Percentiles rank a stretch among this genome's conserved stretches.
phyloP scores from a whole-genome alignment of 2,113 vertebrate species.

The Numenius arquata region DNA sequence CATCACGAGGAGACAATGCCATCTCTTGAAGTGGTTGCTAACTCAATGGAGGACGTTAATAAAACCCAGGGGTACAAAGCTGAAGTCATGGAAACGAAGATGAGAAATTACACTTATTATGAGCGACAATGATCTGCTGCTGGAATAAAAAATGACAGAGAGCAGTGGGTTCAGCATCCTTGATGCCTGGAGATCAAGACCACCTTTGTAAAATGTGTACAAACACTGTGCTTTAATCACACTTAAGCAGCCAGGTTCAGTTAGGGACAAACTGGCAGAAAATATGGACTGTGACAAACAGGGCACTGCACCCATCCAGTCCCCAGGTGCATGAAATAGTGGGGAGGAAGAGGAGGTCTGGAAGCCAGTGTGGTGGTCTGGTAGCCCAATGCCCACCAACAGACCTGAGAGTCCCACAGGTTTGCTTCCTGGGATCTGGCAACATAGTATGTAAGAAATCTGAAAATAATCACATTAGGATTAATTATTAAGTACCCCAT shows the following conservation, averaged over 20 bases:
- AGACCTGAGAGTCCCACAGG: not conserved
- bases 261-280: not conserved
- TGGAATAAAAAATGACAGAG: not conserved
- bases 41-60: not conserved
- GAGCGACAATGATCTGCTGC: not conserved
- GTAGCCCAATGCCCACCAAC: not conserved
- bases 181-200: not conserved
- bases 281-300: not conserved
- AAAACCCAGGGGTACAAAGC: not conserved
- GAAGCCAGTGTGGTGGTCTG: not conserved
- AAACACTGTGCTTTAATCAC: not conserved
- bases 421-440: not conserved
- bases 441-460: not conserved
- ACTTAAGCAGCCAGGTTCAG: not conserved
- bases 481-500: not conserved
- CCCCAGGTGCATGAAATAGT: not conserved
- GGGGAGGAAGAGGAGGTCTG: not conserved
- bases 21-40: not conserved
- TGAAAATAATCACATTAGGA: not conserved
- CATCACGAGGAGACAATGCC: rapidly evolving
- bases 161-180: not conserved
- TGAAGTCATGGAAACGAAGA: not conserved
- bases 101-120: not conserved
- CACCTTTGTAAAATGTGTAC: not conserved
- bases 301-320: not conserved